Conservation (phyloP, 2,888 invertebrate species). For the Elmis aenea region DNA sequence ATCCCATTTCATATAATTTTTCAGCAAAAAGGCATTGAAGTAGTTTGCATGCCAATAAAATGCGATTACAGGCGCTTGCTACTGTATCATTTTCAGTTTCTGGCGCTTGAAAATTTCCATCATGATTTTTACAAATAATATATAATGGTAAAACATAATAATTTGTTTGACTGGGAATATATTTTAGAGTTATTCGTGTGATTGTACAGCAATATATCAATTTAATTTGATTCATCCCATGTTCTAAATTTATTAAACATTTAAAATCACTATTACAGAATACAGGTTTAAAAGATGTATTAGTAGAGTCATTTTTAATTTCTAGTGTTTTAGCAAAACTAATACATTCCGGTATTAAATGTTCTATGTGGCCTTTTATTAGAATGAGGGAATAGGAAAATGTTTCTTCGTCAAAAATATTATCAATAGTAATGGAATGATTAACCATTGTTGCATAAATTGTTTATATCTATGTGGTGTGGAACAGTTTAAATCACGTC, state of each 20-base stretch:
- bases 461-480: too few relatives aligned
- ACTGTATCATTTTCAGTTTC: slow-evolving; percentile 51
- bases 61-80: slow-evolving; percentile 69
- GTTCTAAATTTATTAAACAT: slow-evolving; percentile 57
- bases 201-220: slow-evolving; percentile 54
- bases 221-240: slow-evolving; percentile 60
- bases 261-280: slow-evolving; percentile 71
- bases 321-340: too few relatives aligned
- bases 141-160: slow-evolving; percentile 73
- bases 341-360: too few relatives aligned
- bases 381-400: slow-evolving; percentile 58
- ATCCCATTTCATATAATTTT: slow-evolving; percentile 74
- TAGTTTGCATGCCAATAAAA: slow-evolving; percentile 70
- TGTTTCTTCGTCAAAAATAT: slow-evolving; percentile 51
- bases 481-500: too few relatives aligned
- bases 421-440: slow-evolving; percentile 20
- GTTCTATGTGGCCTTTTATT: slow-evolving; percentile 54
- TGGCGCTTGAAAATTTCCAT: slow-evolving; percentile 68
- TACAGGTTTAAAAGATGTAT: too few relatives aligned
- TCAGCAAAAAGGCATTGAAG: slow-evolving; percentile 85
- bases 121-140: slow-evolving; percentile 74
- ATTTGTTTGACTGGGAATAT: slow-evolving; percentile 55
- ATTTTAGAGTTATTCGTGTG: slow-evolving; percentile 51
- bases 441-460: too few relatives aligned
- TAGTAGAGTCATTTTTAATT: too few relatives aligned